These are phyloP conservation scores for Cephus spinipes DNA, from an alignment of 2,888 invertebrate genomes.

Conservation along the genomic window DNA sequence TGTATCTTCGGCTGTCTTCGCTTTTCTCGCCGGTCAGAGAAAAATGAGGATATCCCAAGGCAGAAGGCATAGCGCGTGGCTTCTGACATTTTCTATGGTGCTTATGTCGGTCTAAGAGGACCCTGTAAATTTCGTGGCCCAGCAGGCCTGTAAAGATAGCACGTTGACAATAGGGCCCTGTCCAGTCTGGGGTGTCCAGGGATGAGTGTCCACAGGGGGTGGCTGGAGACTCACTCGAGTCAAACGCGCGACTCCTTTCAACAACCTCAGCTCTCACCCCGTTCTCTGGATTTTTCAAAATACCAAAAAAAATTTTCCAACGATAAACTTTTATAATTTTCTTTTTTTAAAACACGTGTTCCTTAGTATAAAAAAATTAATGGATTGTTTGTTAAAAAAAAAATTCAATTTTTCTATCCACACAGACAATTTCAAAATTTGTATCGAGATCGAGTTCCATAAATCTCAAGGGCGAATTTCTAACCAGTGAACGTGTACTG, in stretches of 20 bases:
- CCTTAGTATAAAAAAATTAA: neutral
- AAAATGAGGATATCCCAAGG: neutral
- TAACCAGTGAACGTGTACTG: neutral
- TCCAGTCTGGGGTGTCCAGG: constrained; percentile 30
- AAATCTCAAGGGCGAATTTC: neutral
- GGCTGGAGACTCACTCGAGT: neutral
- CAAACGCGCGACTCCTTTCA: constrained; percentile 4
- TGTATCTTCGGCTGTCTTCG: neutral
- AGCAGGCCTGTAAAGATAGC: constrained; percentile 48
- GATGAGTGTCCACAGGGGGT: neutral
- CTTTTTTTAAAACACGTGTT: neutral
- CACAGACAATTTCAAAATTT: neutral
- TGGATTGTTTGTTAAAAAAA: neutral
- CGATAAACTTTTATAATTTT: neutral
- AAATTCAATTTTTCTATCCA: neutral
- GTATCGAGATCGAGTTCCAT: neutral
- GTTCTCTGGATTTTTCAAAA: neutral
- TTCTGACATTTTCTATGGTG: constrained; percentile 26
- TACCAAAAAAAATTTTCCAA: neutral
- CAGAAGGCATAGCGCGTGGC: constrained; percentile 34
- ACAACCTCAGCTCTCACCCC: constrained; percentile 10
- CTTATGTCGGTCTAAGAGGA: constrained; percentile 49
- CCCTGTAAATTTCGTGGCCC: constrained; percentile 53
- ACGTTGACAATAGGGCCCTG: constrained; percentile 31
- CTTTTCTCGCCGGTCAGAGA: neutral